These are phyloP conservation scores for Drosophila monieri DNA, from an alignment of 2,888 invertebrate genomes.

Conservation along the genomic window DNA sequence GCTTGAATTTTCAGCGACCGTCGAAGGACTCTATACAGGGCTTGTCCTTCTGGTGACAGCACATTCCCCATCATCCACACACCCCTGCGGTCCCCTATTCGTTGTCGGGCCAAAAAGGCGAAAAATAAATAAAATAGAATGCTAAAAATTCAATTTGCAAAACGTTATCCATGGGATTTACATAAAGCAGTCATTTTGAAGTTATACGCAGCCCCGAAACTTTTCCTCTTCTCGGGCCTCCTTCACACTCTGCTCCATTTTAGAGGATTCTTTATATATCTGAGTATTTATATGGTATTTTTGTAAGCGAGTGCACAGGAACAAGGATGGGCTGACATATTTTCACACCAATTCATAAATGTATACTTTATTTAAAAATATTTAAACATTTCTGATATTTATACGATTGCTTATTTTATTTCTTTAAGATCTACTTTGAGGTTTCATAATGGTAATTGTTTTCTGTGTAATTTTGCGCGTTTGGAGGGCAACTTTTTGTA, in stretches of 20 bases:
- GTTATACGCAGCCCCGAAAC: slow-evolving; percentile 74
- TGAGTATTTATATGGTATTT: slow-evolving; percentile 20
- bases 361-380: not conserved
- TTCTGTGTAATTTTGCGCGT: slow-evolving; percentile 23
- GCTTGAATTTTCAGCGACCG: slow-evolving; percentile 30
- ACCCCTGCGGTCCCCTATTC: not conserved
- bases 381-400: not conserved
- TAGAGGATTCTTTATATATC: slow-evolving; percentile 20
- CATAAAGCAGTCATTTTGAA: slow-evolving; percentile 83
- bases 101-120: slow-evolving; percentile 52
- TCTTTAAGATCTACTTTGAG: not conserved
- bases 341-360: not conserved
- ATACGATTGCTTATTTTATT: no score
- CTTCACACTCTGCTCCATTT: slow-evolving; percentile 23
- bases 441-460: slow-evolving; percentile 8
- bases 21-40: slow-evolving; percentile 33
- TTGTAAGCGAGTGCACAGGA: slow-evolving; percentile 12
- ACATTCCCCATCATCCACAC: slow-evolving; percentile 1
- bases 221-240: slow-evolving; percentile 21
- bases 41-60: slow-evolving; percentile 51
- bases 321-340: not conserved
- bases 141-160: slow-evolving; percentile 82
- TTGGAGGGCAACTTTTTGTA: slow-evolving; percentile 18
- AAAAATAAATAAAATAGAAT: slow-evolving; percentile 81
- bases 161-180: slow-evolving; percentile 82